Evolutionary conservation across 2,888 invertebrate species (phyloP).

Genomic region (Alviniconcha strummeri): DNA sequence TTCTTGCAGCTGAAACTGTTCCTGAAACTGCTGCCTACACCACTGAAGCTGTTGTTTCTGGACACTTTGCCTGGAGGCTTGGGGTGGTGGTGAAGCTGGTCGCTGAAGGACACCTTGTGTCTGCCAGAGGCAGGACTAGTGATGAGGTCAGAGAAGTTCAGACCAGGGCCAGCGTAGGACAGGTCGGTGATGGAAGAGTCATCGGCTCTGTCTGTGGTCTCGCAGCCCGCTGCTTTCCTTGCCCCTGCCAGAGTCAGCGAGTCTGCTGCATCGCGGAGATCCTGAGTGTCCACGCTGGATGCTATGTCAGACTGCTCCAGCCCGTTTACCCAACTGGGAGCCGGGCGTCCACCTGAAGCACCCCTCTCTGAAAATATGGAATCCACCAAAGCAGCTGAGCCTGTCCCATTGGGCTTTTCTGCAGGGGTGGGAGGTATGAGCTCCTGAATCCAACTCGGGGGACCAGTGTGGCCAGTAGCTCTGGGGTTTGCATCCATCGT

Average conservation of each 20-base stretch:
- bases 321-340: constrained; percentile 59
- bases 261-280: constrained; percentile 30
- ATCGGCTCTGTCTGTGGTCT: background rate
- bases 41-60: constrained; percentile 2
- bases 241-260: background rate
- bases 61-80: background rate
- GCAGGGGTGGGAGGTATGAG: constrained; percentile 49
- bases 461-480: background rate
- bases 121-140: constrained; percentile 20
- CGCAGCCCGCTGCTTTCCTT: background rate
- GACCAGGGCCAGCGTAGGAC: constrained; percentile 38
- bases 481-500: background rate
- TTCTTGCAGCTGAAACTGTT: background rate
- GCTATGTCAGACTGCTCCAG: constrained; percentile 53
- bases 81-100: background rate
- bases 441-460: constrained; percentile 58
- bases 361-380: constrained; percentile 51
- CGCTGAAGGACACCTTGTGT: background rate
- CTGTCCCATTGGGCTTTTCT: background rate
- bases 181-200: constrained; percentile 30
- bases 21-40: background rate
- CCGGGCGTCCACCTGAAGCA: constrained; percentile 48
- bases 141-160: constrained; percentile 43
- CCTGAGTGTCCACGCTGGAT: constrained; percentile 14
- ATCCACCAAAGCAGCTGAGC: constrained; percentile 39